Percentiles rank a stretch among this genome's conserved stretches.
Conservation (phyloP, 2,888 invertebrate genomes). For the Polyommatus icarus region DNA sequence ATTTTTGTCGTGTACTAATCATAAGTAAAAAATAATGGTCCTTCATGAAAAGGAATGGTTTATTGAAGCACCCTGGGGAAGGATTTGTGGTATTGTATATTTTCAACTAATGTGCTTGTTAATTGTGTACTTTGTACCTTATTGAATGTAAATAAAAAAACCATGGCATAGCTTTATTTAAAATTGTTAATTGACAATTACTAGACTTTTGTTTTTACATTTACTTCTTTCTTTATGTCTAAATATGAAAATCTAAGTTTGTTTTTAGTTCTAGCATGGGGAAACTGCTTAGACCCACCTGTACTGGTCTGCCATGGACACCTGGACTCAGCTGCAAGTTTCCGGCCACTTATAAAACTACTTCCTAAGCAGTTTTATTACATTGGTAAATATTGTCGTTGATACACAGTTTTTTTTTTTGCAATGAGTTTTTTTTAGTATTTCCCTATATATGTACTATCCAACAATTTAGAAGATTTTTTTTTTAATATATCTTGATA, state of each 20-base stretch:
- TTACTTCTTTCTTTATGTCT: neutral
- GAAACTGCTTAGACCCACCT: conserved; percentile 73
- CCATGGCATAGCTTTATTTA: neutral
- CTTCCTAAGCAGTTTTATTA: conserved; percentile 72
- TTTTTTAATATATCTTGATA: too few relatives aligned
- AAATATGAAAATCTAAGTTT: neutral
- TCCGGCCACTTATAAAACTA: conserved; percentile 77
- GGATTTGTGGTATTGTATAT: conserved; percentile 56
- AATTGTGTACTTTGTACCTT: conserved; percentile 27
- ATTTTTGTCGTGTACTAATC: neutral
- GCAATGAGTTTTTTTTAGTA: neutral
- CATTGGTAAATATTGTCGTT: conserved; percentile 51
- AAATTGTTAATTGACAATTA: neutral
- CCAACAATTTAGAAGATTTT: too few relatives aligned
- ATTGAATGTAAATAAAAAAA: neutral
- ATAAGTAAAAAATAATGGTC: conserved; percentile 44
- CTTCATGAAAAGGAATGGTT: conserved; percentile 69
- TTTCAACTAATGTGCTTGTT: neutral
- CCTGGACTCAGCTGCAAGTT: conserved; percentile 81
- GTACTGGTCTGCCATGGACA: conserved; percentile 81
- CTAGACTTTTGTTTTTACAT: neutral
- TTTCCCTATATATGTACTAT: too few relatives aligned
- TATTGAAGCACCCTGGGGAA: conserved; percentile 71
- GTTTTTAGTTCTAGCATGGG: conserved; percentile 82
- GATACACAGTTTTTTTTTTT: neutral